Conservation (phyloP, 2,888 invertebrate genomes). For the Tethea ocularis region DNA sequence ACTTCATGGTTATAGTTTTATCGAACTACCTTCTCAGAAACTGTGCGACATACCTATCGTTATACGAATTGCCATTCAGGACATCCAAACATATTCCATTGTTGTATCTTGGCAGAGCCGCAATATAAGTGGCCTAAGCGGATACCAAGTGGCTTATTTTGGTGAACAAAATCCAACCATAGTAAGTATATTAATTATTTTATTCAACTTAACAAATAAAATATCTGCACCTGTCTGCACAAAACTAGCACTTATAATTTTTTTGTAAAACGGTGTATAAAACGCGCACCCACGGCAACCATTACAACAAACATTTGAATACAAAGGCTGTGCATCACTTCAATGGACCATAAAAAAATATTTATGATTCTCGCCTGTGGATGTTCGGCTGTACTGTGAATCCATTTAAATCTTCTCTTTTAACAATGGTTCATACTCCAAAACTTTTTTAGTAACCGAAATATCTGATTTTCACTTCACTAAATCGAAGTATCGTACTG, state of each 20-base stretch:
- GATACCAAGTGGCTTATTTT: constrained; percentile 93
- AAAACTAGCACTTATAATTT: constrained; percentile 51
- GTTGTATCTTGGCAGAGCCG: constrained; percentile 95
- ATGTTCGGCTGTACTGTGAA: constrained; percentile 67
- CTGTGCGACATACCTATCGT: constrained; percentile 94
- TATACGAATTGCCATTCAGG: constrained; percentile 92
- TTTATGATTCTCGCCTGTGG: constrained; percentile 77
- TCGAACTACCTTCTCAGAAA: constrained; percentile 90
- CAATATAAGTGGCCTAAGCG: constrained; percentile 92
- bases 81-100: constrained; percentile 93
- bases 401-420: constrained; percentile 73
- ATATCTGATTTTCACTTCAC: constrained; percentile 23
- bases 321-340: constrained; percentile 81
- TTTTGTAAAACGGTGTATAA: constrained; percentile 54
- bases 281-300: constrained; percentile 57
- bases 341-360: constrained; percentile 83
- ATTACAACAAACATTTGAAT: constrained; percentile 81
- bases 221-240: constrained; percentile 40
- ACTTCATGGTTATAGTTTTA: constrained; percentile 89
- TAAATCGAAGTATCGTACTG: constrained; percentile 13
- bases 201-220: constrained; percentile 8
- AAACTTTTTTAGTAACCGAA: constrained; percentile 43
- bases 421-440: constrained; percentile 56
- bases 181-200: constrained; percentile 68
- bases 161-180: constrained; percentile 80